These are phyloP conservation scores for Holothuria leucospilota DNA, from an alignment of 53 echinoderm and acorn worm genomes.

Conservation along the genomic window DNA sequence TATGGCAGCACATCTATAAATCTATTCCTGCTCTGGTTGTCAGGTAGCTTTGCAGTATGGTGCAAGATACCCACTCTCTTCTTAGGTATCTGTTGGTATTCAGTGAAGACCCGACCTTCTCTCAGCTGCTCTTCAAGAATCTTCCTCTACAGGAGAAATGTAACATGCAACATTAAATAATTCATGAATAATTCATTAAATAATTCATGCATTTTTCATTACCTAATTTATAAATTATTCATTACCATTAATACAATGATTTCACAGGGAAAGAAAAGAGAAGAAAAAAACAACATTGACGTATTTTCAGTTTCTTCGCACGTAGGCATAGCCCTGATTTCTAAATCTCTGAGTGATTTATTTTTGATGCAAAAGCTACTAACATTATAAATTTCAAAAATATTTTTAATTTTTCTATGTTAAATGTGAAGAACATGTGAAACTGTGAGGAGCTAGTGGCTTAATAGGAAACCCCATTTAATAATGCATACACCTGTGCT, in stretches of 20 bases:
- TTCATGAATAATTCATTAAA: not conserved
- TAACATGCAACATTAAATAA: not conserved
- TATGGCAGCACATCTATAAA: slow-evolving; percentile 96
- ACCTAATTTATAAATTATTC: not conserved
- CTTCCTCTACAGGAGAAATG: slow-evolving; percentile 71
- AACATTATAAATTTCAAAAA: no score
- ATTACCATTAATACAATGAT: not conserved
- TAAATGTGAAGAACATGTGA: no score
- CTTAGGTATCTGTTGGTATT: slow-evolving; percentile 91
- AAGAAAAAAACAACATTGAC: no score
- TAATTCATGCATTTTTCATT: not conserved
- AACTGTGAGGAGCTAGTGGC: no score
- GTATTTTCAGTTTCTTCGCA: no score
- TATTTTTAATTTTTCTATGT: no score
- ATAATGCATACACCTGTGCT: no score
- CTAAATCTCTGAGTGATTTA: no score
- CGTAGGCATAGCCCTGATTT: no score
- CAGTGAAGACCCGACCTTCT: slow-evolving; percentile 94
- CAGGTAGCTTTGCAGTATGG: slow-evolving; percentile 83
- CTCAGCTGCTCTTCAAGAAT: slow-evolving; percentile 88
- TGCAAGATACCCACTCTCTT: slow-evolving; percentile 76
- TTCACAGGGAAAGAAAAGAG: no score
- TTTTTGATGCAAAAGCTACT: no score
- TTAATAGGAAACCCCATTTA: no score
- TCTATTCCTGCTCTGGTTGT: slow-evolving; percentile 81